These are phyloP conservation scores for Aplochiton taeniatus DNA, from an alignment of 2,797 vertebrate genomes.

Conservation along the genomic window DNA sequence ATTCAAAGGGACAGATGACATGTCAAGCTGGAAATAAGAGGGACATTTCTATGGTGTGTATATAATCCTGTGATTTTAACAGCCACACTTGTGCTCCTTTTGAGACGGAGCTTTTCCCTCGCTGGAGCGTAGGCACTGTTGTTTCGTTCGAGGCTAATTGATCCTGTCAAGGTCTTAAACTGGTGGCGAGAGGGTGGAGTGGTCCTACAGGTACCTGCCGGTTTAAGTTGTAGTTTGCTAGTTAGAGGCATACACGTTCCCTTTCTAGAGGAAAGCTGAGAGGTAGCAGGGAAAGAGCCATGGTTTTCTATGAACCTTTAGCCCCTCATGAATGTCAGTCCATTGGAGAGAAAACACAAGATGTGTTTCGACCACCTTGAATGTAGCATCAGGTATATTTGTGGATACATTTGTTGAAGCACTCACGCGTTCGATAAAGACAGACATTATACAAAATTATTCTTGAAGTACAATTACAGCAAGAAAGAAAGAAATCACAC, in stretches of 20 bases:
- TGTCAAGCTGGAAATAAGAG: conserved; percentile 50
- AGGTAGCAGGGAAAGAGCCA: too few species aligned
- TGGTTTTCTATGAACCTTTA: too few species aligned
- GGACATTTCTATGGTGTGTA: conserved; percentile 48
- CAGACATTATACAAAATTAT: too few species aligned
- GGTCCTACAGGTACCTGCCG: conserved; percentile 27
- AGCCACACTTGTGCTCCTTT: conserved; percentile 56
- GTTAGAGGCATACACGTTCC: conserved; percentile 35
- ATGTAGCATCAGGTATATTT: conserved; percentile 50
- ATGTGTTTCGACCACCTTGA: too few species aligned
- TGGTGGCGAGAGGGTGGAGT: too few species aligned
- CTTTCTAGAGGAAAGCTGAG: too few species aligned
- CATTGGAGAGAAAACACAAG: too few species aligned
- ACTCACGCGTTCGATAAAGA: too few species aligned
- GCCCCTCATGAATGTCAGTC: too few species aligned
- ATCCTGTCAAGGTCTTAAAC: conserved; percentile 60
- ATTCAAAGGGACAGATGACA: conserved; percentile 56
- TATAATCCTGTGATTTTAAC: conserved; percentile 58
- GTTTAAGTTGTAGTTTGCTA: conserved; percentile 49
- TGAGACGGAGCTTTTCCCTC: conserved; percentile 26
- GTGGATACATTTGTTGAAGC: too few species aligned
- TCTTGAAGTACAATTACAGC: too few species aligned
- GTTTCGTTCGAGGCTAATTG: conserved; percentile 67
- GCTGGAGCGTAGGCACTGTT: conserved; percentile 51
- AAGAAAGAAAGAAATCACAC: too few species aligned